Evolutionary conservation across 2,797 vertebrate genomes (phyloP).

Genomic region (Myioborus melanocephalus): DNA sequence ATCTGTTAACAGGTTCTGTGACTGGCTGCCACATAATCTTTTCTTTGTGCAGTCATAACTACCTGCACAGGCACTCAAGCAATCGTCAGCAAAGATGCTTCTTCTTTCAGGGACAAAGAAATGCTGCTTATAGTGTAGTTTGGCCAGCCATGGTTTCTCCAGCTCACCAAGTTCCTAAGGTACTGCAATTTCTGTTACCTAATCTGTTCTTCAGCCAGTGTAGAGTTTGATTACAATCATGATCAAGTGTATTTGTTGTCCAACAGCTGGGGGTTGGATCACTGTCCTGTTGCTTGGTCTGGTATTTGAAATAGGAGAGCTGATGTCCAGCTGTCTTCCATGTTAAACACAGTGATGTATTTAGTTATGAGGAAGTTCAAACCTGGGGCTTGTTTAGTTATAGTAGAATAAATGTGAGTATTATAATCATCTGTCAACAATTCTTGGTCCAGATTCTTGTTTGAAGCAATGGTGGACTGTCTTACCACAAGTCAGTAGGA

Average conservation of each 20-base stretch:
- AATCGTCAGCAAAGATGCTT: conserved; percentile 77
- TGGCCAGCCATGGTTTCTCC: conserved; percentile 77
- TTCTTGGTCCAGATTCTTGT: not conserved
- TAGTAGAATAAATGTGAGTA: not conserved
- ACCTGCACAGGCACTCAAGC: conserved; percentile 68
- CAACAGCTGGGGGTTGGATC: conserved; percentile 39
- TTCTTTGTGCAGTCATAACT: conserved; percentile 64
- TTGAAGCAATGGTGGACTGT: not conserved
- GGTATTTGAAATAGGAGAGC: conserved; percentile 46
- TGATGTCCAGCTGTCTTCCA: conserved; percentile 32
- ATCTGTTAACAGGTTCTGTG: conserved; percentile 70
- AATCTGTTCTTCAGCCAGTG: conserved; percentile 59
- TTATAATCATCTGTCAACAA: not conserved
- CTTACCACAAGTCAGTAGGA: not conserved
- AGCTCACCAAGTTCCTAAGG: conserved; percentile 80
- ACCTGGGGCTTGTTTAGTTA: not conserved
- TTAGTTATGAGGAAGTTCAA: conserved; percentile 36
- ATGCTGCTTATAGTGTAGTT: conserved; percentile 73
- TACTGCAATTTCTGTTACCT: conserved; percentile 69
- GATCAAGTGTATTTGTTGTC: conserved; percentile 45
- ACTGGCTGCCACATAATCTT: conserved; percentile 61
- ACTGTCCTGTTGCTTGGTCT: conserved; percentile 50
- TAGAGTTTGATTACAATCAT: conserved; percentile 33
- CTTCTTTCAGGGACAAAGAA: conserved; percentile 74
- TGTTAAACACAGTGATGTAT: conserved; percentile 22